phyloP scores from a whole-genome alignment of 2,113 vertebrate genomes.

The Pseudopodoces humilis region DNA sequence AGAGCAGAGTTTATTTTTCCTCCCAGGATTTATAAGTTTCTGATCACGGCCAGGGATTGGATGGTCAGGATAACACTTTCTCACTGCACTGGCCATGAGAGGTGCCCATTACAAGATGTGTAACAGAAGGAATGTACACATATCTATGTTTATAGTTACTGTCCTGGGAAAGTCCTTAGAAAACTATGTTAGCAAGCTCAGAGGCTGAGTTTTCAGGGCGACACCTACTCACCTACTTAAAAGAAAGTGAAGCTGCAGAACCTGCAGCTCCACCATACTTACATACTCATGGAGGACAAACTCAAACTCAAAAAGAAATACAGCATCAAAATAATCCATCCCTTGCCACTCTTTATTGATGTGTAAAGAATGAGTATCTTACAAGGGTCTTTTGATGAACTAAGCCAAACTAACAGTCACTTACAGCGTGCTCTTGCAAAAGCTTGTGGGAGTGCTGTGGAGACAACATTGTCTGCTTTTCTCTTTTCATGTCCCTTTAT shows the following conservation, averaged over 20 bases:
- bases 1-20: no score
- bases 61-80: no score
- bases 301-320: not conserved
- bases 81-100: no score
- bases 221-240: not conserved
- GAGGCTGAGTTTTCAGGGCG: no score
- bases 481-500: not conserved
- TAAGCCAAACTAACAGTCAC: not conserved
- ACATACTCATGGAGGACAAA: not conserved
- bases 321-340: not conserved
- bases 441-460: not conserved
- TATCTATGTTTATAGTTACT: no score
- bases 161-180: no score
- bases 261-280: not conserved
- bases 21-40: no score
- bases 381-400: not conserved
- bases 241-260: not conserved
- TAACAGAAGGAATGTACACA: no score
- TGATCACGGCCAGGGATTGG: no score
- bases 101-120: no score
- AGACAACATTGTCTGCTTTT: not conserved
- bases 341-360: not conserved
- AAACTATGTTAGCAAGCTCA: no score
- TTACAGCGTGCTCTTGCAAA: not conserved
- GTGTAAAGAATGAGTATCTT: not conserved